Base-by-base conservation (phyloP, 2,888 invertebrate genomes). In the Subacronicta megacephala region DNA sequence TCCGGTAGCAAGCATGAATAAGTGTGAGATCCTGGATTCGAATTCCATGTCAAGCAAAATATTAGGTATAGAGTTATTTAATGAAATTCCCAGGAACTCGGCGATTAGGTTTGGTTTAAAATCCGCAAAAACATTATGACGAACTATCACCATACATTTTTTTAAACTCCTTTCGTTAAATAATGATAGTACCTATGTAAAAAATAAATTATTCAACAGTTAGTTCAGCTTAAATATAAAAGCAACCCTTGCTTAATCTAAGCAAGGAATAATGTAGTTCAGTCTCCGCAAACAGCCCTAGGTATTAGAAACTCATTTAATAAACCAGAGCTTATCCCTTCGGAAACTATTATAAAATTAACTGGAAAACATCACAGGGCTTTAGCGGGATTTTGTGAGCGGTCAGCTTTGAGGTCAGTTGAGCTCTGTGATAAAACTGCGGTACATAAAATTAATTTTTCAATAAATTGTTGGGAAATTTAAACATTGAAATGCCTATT, bases 331-430 rank as follows among this genome's bases (percentile, higher is more conserved):
- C 9, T 52, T 43, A 60, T 54, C 56, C 62, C 31, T 55, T 55
- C 45, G 36, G 29, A 20, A 68, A 57, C 56, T 59, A 63, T 72
- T 64, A 57, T 60, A 47, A 68, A 68, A 60, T 72, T 68, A 64
- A 64, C 41, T 56, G 33, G 20, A 29, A 37, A 50, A 54, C 52
- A 47, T 40, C 29, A 9, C 26, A 16, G 64, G 36, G 41, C 26
- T 51, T 50, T 67, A 46, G 61, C 46, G 12, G 42, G 50, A 12
- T 37, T 64, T 26, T 15, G 35, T 26, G 13, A 66, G 36, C 33
- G 45, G 33, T 61, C 40, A 51, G 59, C 47, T 38, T 29, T 15
- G 36, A 58, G 65, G 42, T 65, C 47, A 50, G 44, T 10, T 37
- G 33, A 60, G 60, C 43, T 60, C 65, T 44, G 40, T 18, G 23